Conservation (phyloP, 2,888 invertebrate genomes). For the Formica aserva region DNA sequence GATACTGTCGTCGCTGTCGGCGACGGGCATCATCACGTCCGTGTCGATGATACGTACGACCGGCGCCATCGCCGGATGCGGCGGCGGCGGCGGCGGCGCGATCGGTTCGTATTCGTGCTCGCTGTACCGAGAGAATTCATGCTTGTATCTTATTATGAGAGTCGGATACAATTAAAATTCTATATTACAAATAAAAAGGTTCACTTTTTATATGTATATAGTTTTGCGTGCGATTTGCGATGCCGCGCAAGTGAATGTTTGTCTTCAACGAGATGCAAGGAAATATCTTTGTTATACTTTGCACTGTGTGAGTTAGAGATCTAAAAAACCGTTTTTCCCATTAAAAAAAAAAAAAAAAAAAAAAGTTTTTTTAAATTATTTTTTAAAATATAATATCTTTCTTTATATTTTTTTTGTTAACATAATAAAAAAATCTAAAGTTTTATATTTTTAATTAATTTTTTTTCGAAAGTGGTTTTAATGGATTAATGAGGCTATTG, state of each 20-base stretch:
- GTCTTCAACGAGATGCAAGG: background rate
- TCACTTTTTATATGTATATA: background rate
- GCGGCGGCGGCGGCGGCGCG: conserved; percentile 90
- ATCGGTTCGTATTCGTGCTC: conserved; percentile 98
- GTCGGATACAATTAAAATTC: conserved; percentile 1
- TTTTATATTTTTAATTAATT: no score
- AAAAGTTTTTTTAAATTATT: no score
- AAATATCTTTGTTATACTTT: background rate
- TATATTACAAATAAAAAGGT: background rate
- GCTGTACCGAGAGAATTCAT: conserved; percentile 88
- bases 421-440: no score
- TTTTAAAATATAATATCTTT: no score
- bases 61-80: conserved; percentile 77
- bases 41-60: conserved; percentile 86
- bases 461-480: no score
- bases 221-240: background rate
- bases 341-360: no score
- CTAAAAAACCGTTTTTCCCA: no score
- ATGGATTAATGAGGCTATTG: no score
- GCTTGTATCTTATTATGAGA: background rate
- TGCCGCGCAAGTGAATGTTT: background rate
- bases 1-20: conserved; percentile 85
- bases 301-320: background rate
- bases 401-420: no score
- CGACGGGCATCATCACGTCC: conserved; percentile 83